Base-by-base conservation (phyloP, 2,797 vertebrate species). In the Sparidentex hasta region DNA sequence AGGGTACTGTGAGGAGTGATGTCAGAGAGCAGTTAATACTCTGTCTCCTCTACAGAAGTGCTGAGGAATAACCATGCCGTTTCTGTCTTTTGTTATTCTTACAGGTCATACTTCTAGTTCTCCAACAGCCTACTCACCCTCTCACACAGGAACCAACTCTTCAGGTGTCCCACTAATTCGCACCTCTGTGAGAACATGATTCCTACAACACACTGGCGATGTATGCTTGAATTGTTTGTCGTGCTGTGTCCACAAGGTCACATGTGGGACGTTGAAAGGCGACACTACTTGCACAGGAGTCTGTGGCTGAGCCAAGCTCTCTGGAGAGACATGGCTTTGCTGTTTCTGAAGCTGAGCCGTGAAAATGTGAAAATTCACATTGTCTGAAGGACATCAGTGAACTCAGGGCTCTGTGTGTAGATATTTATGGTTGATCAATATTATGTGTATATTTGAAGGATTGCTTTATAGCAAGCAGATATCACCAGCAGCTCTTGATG, bases 91-190 rank as follows among this genome's bases (percentile, higher is more conserved):
- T 38, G 23, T 44, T 61, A 12, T 54, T 70, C 18, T 57, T 25
- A 7, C 27, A 95, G 94, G 81, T 80, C 81, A 59, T 64, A 58
- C 85, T 61, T 90, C 90, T 88, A 95, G 95, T 66, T 96, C 95
- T 80, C 90, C 94, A 18, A 81, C 94, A 27, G 93, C 94, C 86
- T 96, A 94, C 85, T 96, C 96, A 1, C 94, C 95, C 1, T 96
- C 96, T 78, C 95, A 95, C 90, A 95, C 95, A 7, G 95, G 96
- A 88, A 96, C 95, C 2, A 89, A 95, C 66, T 98, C 97, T 0
- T 98, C 97, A 0, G 97, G 96, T 11, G 94, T 96, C 3, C 96
- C 96, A 1, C 92, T 97, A 41, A 92, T 96, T 51, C 56, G 88
- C 93, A 85, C 95, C 91, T 87, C 95, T 80, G 80, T 97, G 93